Evolutionary conservation across 1,140 invertebrate species (phyloP).

Genomic region (Ctenoplectra terminalis): DNA sequence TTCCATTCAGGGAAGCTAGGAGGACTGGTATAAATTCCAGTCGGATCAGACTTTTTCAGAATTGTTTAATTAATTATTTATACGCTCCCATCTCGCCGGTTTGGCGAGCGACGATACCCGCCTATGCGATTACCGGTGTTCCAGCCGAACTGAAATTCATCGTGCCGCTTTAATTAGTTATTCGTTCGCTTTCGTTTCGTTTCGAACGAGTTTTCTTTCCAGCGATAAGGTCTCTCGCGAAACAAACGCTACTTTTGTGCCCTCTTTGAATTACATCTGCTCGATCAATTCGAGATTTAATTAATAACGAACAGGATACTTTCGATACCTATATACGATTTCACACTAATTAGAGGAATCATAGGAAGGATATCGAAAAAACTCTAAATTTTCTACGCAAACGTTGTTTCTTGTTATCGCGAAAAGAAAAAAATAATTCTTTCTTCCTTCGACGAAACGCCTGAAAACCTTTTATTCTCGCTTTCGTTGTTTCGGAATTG

Average conservation of each 20-base stretch:
- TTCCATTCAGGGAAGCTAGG: slow-evolving; percentile 1
- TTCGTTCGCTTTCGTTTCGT: slow-evolving; percentile 15
- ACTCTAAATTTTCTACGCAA: background rate
- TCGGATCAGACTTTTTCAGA: slow-evolving; percentile 29
- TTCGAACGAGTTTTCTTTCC: slow-evolving; percentile 12
- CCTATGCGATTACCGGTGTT: slow-evolving; percentile 1
- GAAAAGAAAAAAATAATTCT: no score
- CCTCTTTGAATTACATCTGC: background rate
- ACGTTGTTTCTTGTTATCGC: background rate
- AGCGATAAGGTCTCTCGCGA: background rate
- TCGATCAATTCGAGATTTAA: slow-evolving; percentile 12
- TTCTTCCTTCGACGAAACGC: no score
- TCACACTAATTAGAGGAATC: background rate
- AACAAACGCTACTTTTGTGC: background rate
- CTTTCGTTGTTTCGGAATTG: no score
- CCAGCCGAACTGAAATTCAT: slow-evolving; percentile 20
- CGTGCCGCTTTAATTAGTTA: slow-evolving; percentile 46
- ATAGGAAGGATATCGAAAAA: background rate
- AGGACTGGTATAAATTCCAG: no score
- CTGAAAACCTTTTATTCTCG: no score
- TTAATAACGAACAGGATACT: slow-evolving; percentile 1
- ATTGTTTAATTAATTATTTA: slow-evolving; percentile 54
- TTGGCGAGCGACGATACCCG: slow-evolving; percentile 10
- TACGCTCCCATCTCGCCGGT: background rate
- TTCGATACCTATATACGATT: background rate